Evolutionary conservation across 2,113 vertebrate species (phyloP).

Genomic region (Apistogramma diplotaenia): DNA sequence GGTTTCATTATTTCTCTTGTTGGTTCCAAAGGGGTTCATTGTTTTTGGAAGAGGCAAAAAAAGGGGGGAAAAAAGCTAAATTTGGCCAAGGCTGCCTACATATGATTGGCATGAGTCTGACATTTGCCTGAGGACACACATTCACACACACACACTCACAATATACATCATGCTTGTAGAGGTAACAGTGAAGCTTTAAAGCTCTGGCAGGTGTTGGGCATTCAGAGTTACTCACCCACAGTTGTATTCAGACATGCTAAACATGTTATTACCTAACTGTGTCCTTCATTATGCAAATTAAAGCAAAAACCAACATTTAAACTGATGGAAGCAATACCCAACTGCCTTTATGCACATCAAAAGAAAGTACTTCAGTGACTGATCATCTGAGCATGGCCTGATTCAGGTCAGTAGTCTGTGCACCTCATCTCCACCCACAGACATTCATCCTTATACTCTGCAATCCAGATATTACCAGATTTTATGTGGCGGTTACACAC

Average conservation of each 20-base stretch:
- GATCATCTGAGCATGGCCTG: neutral
- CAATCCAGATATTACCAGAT: slow-evolving; percentile 10
- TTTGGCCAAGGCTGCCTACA: slow-evolving; percentile 21
- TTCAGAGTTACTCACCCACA: neutral
- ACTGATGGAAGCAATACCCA: neutral
- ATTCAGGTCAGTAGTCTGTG: slow-evolving; percentile 4
- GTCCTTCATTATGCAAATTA: slow-evolving; percentile 38
- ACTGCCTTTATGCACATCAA: slow-evolving; percentile 24
- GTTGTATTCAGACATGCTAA: neutral
- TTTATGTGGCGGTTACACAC: neutral
- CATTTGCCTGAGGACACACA: neutral
- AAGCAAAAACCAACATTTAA: neutral
- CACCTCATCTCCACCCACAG: slow-evolving; percentile 1
- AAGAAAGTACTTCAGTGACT: neutral
- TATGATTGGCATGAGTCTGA: slow-evolving; percentile 28
- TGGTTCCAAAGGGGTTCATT: slow-evolving; percentile 22
- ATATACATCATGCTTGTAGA: neutral
- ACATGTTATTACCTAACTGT: neutral
- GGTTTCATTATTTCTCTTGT: slow-evolving; percentile 23
- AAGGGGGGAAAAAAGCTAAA: neutral
- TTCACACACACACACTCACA: neutral
- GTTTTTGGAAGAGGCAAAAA: neutral
- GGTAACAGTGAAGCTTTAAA: neutral
- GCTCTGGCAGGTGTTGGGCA: neutral
- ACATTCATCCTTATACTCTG: neutral